These are phyloP conservation scores for Ursus arctos DNA, from an alignment of 2,113 vertebrate species.

Conservation along the genomic window DNA sequence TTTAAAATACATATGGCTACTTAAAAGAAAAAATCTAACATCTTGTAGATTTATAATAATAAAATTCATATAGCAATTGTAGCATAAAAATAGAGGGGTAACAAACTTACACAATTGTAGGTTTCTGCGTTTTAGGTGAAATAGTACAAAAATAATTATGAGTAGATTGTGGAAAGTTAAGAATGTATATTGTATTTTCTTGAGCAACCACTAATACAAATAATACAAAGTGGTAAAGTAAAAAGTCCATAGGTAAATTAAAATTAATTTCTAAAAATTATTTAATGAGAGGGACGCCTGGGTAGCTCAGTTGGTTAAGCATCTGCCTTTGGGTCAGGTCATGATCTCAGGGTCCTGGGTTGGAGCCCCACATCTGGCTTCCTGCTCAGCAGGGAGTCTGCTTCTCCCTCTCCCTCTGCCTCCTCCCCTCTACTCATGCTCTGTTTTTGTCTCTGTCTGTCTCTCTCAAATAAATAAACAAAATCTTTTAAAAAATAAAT, in stretches of 20 bases:
- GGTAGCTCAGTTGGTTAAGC: too few species aligned
- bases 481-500: background rate
- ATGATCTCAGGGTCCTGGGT: too few species aligned
- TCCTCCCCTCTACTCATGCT: background rate
- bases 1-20: background rate
- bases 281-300: too few species aligned
- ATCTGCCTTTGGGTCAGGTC: too few species aligned
- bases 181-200: background rate
- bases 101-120: background rate
- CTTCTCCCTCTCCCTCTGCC: too few species aligned
- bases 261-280: conserved; percentile 17
- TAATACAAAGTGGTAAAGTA: background rate
- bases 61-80: background rate
- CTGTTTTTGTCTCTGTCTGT: background rate
- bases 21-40: background rate
- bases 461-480: too few species aligned
- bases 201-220: background rate
- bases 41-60: background rate
- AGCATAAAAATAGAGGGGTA: background rate
- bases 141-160: background rate
- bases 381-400: too few species aligned
- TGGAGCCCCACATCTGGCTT: too few species aligned
- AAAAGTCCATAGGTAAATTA: background rate
- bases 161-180: background rate
- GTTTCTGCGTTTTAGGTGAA: background rate